These are phyloP conservation scores for Danaus plexippus DNA, from an alignment of 1,140 invertebrate species.

Conservation along the genomic window DNA sequence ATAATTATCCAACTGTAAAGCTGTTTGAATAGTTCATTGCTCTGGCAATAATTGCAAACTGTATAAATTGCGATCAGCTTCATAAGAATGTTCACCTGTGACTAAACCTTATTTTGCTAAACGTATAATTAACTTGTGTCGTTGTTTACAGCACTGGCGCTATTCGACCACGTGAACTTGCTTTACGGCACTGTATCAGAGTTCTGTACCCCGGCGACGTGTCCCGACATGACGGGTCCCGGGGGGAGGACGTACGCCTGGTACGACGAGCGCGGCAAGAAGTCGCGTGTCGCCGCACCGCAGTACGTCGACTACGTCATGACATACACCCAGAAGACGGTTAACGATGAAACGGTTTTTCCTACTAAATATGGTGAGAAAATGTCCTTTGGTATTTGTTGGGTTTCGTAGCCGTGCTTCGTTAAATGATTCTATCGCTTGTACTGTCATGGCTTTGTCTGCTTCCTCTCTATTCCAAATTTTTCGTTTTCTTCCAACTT, in stretches of 20 bases:
- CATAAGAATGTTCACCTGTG: too few species aligned
- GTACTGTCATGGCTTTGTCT: too few species aligned
- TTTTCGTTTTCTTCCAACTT: too few species aligned
- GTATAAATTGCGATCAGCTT: too few species aligned
- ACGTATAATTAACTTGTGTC: neutral
- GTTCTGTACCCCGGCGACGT: constrained; percentile 95
- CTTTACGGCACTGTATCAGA: constrained; percentile 98
- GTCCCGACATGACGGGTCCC: constrained; percentile 95
- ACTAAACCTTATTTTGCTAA: too few species aligned
- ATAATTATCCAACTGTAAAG: too few species aligned
- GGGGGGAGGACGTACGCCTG: constrained; percentile 96
- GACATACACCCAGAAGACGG: constrained; percentile 97
- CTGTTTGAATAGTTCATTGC: too few species aligned
- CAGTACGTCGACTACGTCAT: constrained; percentile 99
- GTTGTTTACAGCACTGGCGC: constrained; percentile 87
- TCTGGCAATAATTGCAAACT: too few species aligned
- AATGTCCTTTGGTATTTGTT: too few species aligned
- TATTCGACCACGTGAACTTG: constrained; percentile 98
- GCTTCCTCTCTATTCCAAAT: too few species aligned
- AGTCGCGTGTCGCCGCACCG: constrained; percentile 94
- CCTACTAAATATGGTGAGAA: constrained; percentile 96
- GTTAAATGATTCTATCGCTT: too few species aligned
- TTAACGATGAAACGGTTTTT: constrained; percentile 97
- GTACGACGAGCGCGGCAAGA: constrained; percentile 99
- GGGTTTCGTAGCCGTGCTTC: too few species aligned